A percentile compares a stretch with the other conserved stretches of the same genome.
These are phyloP conservation scores for Allacma fusca DNA, from an alignment of 2,888 invertebrate species.

Conservation along the genomic window DNA sequence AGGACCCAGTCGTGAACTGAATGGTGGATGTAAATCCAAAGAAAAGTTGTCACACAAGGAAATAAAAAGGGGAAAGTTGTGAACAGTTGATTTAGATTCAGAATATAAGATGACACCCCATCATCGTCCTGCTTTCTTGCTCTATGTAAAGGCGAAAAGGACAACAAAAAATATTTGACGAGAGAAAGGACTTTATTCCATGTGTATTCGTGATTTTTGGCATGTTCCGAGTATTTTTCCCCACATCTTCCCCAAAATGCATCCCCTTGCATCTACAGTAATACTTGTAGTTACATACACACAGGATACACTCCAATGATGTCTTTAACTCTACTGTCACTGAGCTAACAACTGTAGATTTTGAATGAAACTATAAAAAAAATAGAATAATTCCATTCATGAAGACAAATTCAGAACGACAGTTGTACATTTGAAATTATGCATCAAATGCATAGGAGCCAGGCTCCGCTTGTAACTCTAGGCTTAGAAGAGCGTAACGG, in stretches of 20 bases:
- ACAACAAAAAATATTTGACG: not conserved
- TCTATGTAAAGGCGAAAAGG: not conserved
- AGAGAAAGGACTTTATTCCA: not conserved
- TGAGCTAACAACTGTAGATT: too few relatives aligned
- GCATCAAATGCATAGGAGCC: too few relatives aligned
- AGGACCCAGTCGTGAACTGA: not conserved
- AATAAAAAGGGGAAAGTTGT: constrained; percentile 16
- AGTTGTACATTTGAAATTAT: too few relatives aligned
- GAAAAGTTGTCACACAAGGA: constrained; percentile 20
- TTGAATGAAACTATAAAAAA: not conserved
- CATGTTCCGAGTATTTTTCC: constrained; percentile 32
- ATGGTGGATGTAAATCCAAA: constrained; percentile 4
- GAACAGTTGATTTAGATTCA: constrained; percentile 23
- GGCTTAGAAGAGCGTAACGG: too few relatives aligned
- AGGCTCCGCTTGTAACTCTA: too few relatives aligned
- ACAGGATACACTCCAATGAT: too few relatives aligned
- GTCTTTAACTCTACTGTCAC: too few relatives aligned
- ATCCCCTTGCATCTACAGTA: not conserved
- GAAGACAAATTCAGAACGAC: not conserved
- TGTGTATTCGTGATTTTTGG: constrained; percentile 30
- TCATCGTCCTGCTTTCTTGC: constrained; percentile 15
- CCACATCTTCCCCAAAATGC: not conserved
- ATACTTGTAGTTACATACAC: too few relatives aligned
- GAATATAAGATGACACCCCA: constrained; percentile 35
- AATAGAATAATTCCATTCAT: constrained; percentile 14